phyloP scores from a whole-genome alignment of 2,113 vertebrate species.

The Vanacampus margaritifer region DNA sequence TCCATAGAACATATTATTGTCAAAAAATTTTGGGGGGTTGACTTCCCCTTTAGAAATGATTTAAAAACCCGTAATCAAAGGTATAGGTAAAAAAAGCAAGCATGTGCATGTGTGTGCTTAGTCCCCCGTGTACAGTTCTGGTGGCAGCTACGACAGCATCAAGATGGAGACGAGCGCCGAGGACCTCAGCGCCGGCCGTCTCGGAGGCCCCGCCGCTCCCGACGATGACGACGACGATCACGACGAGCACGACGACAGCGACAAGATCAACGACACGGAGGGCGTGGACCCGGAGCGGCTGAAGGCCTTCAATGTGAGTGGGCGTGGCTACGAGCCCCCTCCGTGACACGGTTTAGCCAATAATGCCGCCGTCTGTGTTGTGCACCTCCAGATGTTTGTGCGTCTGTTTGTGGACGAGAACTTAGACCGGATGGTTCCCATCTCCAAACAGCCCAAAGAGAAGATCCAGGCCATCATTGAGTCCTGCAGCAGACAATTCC shows the following conservation, averaged over 20 bases:
- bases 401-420: slow-evolving; percentile 98
- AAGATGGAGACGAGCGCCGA: slow-evolving; percentile 89
- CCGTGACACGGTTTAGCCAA: too few species aligned
- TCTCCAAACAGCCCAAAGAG: slow-evolving; percentile 99
- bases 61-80: too few species aligned
- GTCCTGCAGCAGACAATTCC: slow-evolving; percentile 97
- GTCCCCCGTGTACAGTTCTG: slow-evolving; percentile 93
- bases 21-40: too few species aligned
- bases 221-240: slow-evolving; percentile 93
- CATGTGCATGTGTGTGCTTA: slow-evolving; percentile 49
- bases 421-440: slow-evolving; percentile 97
- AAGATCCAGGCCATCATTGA: slow-evolving; percentile 99
- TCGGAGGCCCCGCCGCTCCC: slow-evolving; percentile 66
- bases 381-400: slow-evolving; percentile 88
- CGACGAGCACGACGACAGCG: slow-evolving; percentile 94
- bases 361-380: not conserved
- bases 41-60: too few species aligned
- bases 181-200: slow-evolving; percentile 82
- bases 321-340: not conserved
- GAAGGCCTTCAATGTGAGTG: slow-evolving; percentile 95
- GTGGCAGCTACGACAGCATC: slow-evolving; percentile 88
- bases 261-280: slow-evolving; percentile 94
- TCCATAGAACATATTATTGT: too few species aligned
- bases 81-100: too few species aligned
- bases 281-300: slow-evolving; percentile 94